These are phyloP conservation scores for Silvanus unidentatus DNA, from an alignment of 2,888 invertebrate genomes.

Conservation along the genomic window DNA sequence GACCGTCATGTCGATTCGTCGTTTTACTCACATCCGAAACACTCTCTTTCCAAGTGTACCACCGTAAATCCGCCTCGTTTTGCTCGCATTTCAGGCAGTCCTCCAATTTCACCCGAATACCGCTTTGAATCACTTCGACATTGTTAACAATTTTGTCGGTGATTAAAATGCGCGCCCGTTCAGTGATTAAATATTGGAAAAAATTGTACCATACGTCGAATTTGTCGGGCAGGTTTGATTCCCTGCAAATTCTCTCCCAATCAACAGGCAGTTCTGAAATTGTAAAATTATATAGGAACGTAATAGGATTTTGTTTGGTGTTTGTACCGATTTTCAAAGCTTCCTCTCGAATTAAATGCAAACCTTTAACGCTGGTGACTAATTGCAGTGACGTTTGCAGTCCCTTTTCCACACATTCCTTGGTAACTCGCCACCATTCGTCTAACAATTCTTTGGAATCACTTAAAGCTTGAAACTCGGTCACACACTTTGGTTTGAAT, in stretches of 20 bases:
- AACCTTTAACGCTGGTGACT: slow-evolving; percentile 62
- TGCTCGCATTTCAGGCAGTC: slow-evolving; percentile 15
- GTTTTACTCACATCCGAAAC: slow-evolving; percentile 47
- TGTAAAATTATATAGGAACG: slow-evolving; percentile 3
- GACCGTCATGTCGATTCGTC: slow-evolving; percentile 41
- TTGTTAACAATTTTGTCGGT: slow-evolving; percentile 38
- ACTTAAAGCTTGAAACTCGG: slow-evolving; percentile 19
- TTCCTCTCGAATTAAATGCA: slow-evolving; percentile 67
- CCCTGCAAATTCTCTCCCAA: slow-evolving; percentile 59
- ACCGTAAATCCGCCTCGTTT: slow-evolving; percentile 53
- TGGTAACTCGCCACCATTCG: slow-evolving; percentile 61
- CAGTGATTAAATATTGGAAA: slow-evolving; percentile 68
- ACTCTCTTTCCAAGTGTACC: slow-evolving; percentile 71
- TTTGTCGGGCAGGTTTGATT: slow-evolving; percentile 52
- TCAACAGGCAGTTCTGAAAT: slow-evolving; percentile 54
- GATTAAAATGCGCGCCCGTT: slow-evolving; percentile 60
- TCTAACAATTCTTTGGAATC: slow-evolving; percentile 49
- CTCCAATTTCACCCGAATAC: slow-evolving; percentile 34
- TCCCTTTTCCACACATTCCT: slow-evolving; percentile 51
- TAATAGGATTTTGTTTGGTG: neutral
- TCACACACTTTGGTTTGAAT: slow-evolving; percentile 37
- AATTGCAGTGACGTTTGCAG: slow-evolving; percentile 58
- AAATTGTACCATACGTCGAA: slow-evolving; percentile 66
- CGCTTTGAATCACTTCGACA: slow-evolving; percentile 45
- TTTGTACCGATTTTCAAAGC: slow-evolving; percentile 56